Base-by-base conservation (phyloP, 2,888 invertebrate species). In the Chrysolina oricalcia region DNA sequence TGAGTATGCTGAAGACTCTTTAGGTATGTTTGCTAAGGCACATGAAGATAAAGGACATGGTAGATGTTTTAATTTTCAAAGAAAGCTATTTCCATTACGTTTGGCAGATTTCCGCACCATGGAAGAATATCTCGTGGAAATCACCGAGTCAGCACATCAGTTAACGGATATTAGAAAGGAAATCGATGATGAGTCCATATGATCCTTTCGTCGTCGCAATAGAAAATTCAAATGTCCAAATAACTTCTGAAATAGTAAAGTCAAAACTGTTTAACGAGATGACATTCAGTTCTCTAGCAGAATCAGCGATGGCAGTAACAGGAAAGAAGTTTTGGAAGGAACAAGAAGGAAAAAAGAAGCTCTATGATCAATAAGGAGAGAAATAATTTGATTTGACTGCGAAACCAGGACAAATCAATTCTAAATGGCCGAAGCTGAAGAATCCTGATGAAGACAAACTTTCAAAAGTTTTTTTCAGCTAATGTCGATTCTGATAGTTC, bases 101-200 rank as follows among this genome's bases (percentile, higher is more conserved):
- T 69, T 56, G 19, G 56, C 41, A 0, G 69, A 56, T 56, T 35
- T 17, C 35, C 35, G 40, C 35, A 40, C 56, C 17, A n/a, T 69
- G 4, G 69, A 69, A 17, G 11, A 6, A 13, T 69, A 69, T n/a
- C 48, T 68, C 35, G 53, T 56, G n/a, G n/a, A n/a, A n/a, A n/a
- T n/a, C n/a, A n/a, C n/a, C n/a, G n/a, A n/a, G n/a, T n/a, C n/a
- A n/a, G n/a, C n/a, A n/a, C n/a, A n/a, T n/a, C n/a, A n/a, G n/a
- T n/a, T n/a, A n/a, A n/a, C n/a, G n/a, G n/a, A n/a, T n/a, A n/a
- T n/a, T n/a, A n/a, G n/a, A n/a, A n/a, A n/a, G n/a, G n/a, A n/a
- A n/a, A n/a, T n/a, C n/a, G n/a, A n/a, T n/a, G n/a, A n/a, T n/a
- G n/a, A n/a, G n/a, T n/a, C n/a, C n/a, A n/a, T n/a, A n/a, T 27